phyloP scores from a whole-genome alignment of 1,140 invertebrate genomes.

The Drosophila mauritiana region DNA sequence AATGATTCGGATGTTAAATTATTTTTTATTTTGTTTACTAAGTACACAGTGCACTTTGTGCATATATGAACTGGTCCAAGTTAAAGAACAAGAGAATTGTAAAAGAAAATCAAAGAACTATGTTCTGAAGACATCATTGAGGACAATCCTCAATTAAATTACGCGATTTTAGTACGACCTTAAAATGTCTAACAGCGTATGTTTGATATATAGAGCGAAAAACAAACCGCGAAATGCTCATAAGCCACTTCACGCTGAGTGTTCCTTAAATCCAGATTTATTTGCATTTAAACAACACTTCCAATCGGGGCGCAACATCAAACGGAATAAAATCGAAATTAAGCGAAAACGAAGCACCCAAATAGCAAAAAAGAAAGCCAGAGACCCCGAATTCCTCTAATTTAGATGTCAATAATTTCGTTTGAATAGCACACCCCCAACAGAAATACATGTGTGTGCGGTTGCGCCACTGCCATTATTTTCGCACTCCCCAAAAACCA shows the following conservation, averaged over 20 bases:
- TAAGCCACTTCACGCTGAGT: constrained; percentile 10
- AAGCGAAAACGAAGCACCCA: constrained; percentile 4
- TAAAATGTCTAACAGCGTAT: too few species aligned
- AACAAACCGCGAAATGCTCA: constrained; percentile 1
- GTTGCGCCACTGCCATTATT: constrained; percentile 5
- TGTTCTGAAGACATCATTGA: too few species aligned
- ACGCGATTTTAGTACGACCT: too few species aligned
- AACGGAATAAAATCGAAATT: constrained; percentile 38
- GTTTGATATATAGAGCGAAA: not conserved
- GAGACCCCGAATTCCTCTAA: constrained; percentile 42
- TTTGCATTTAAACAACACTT: constrained; percentile 23
- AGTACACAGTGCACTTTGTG: too few species aligned
- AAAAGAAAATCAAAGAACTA: too few species aligned
- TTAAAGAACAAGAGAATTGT: too few species aligned
- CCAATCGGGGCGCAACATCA: constrained; percentile 20
- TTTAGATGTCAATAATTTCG: constrained; percentile 81
- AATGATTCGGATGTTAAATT: too few species aligned
- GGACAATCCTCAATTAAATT: too few species aligned
- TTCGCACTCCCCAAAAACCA: constrained; percentile 12
- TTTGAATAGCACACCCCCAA: constrained; percentile 29
- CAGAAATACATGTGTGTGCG: constrained; percentile 10
- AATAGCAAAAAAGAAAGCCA: not conserved
- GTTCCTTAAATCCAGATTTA: constrained; percentile 21
- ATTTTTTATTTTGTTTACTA: too few species aligned
- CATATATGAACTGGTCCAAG: too few species aligned